Conservation (phyloP, 2,797 vertebrate species). For the Enteromius thamalakanensis region DNA sequence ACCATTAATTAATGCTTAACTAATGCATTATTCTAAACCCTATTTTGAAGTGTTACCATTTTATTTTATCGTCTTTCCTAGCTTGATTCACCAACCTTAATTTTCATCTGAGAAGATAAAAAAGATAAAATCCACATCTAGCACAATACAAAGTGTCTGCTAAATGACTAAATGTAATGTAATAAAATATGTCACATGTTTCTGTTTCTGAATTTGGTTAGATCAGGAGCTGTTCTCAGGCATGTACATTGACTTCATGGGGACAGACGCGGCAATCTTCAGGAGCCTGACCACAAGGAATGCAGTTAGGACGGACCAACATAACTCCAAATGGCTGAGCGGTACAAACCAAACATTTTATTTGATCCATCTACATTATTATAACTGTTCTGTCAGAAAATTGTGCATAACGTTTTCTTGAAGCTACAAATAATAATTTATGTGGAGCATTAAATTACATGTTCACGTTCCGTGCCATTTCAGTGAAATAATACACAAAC, state of each 20-base stretch:
- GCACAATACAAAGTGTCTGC: not conserved
- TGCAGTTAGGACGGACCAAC: constrained; percentile 94
- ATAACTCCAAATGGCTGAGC: constrained; percentile 98
- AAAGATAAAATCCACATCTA: not conserved
- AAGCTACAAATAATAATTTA: constrained; percentile 17
- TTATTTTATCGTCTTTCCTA: not conserved
- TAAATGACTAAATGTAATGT: too few species aligned
- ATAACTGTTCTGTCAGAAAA: constrained; percentile 12
- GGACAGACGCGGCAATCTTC: constrained; percentile 96
- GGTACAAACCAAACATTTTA: constrained; percentile 77
- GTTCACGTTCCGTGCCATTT: constrained; percentile 8
- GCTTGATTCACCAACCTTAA: not conserved
- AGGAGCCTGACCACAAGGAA: constrained; percentile 94
- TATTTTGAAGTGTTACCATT: not conserved
- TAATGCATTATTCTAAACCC: too few species aligned
- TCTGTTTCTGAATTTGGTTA: constrained; percentile 57
- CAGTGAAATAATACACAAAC: constrained; percentile 23
- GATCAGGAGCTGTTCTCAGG: constrained; percentile 98
- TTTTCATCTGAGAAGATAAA: not conserved
- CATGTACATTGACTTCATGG: constrained; percentile 99
- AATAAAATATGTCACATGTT: not conserved
- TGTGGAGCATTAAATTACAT: constrained; percentile 15
- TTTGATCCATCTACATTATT: not conserved
- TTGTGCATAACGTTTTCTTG: not conserved
- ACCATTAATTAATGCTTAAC: too few species aligned